phyloP scores from a whole-genome alignment of 2,113 vertebrate genomes.

The Spizaetus ornatus region DNA sequence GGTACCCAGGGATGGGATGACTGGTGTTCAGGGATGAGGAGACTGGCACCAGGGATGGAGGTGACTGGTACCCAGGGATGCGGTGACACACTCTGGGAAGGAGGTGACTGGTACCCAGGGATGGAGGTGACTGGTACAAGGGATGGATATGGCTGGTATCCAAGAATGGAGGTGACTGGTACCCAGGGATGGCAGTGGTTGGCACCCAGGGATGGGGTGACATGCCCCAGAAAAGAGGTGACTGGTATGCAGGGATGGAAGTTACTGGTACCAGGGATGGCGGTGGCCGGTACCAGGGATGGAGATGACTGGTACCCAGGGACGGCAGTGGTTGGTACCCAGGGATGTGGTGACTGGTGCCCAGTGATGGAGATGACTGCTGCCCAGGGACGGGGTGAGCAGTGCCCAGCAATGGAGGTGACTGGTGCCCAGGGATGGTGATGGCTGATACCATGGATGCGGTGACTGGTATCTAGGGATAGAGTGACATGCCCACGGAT shows the following conservation, averaged over 20 bases:
- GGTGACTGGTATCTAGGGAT: neutral
- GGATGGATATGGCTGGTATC: neutral
- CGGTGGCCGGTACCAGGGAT: neutral
- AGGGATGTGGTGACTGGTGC: neutral
- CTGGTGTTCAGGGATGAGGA: neutral
- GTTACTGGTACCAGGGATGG: neutral
- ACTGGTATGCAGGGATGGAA: neutral
- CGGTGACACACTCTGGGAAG: too few relatives aligned
- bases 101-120: too few relatives aligned
- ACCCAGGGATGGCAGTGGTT: neutral
- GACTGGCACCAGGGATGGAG: too few relatives aligned
- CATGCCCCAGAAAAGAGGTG: too few relatives aligned
- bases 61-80: neutral
- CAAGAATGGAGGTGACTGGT: neutral
- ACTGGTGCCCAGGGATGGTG: accelerated
- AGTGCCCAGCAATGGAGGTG: too few relatives aligned
- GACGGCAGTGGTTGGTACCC: neutral
- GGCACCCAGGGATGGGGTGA: neutral
- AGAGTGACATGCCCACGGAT: neutral
- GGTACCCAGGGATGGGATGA: neutral
- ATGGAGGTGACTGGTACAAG: neutral
- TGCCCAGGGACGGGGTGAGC: too few relatives aligned
- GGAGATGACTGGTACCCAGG: too few relatives aligned
- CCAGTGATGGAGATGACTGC: neutral
- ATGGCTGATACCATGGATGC: neutral